A percentile compares a stretch with the other conserved stretches of the same genome.
Evolutionary conservation across 2,113 vertebrate genomes (phyloP).

Genomic region (Scomber japonicus): DNA sequence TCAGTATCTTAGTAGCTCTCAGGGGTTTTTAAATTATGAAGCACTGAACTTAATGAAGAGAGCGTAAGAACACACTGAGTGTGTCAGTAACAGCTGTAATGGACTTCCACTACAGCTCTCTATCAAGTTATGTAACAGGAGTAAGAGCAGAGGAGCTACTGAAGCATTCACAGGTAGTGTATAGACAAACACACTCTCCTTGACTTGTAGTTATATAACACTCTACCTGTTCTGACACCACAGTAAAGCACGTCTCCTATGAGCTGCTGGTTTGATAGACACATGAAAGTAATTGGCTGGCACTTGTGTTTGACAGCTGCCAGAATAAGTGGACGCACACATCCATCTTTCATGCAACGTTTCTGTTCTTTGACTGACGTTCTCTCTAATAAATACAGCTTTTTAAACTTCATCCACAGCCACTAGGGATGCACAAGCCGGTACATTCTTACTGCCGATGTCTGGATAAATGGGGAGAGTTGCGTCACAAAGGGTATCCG

Average conservation of each 20-base stretch:
- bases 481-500: no score
- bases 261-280: background rate
- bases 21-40: constrained; percentile 50
- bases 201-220: constrained; percentile 25
- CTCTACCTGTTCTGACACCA: background rate
- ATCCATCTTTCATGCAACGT: background rate
- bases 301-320: constrained; percentile 25
- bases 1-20: constrained; percentile 12
- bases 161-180: background rate
- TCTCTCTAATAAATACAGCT: background rate
- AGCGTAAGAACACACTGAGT: constrained; percentile 8
- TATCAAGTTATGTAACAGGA: constrained; percentile 62
- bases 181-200: constrained; percentile 1
- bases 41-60: constrained; percentile 12
- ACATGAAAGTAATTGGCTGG: constrained; percentile 1
- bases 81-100: constrained; percentile 48
- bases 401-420: background rate
- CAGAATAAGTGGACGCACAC: constrained; percentile 7
- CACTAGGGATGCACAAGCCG: no score
- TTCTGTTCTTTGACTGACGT: background rate
- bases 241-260: background rate
- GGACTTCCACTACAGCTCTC: constrained; percentile 39
- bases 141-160: constrained; percentile 8
- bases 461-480: no score
- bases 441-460: no score